These are phyloP conservation scores for Cebus imitator DNA, from an alignment of 2,113 vertebrate genomes.

Conservation along the genomic window DNA sequence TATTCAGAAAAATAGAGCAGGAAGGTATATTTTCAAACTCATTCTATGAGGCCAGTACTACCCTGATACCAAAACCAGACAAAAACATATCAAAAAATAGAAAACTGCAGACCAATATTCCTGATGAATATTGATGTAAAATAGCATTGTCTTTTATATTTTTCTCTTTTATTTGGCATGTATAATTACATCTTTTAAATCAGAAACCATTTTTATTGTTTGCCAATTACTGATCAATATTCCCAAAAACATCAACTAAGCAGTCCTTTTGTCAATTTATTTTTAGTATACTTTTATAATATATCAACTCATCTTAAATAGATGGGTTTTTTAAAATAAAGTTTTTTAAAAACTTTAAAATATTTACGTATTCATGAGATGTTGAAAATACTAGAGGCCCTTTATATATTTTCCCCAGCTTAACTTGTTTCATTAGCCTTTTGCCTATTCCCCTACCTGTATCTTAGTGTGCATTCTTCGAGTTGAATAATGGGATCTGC, in stretches of 20 bases:
- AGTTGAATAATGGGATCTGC: background rate
- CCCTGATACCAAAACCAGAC: too few species aligned
- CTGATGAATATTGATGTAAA: too few species aligned
- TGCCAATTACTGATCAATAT: background rate
- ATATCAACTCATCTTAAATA: background rate
- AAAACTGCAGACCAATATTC: too few species aligned
- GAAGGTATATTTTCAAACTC: too few species aligned
- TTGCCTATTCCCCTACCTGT: background rate
- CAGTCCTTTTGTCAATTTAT: background rate
- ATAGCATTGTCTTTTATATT: background rate
- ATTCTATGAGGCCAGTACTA: too few species aligned
- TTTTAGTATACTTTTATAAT: background rate
- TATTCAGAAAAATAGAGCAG: too few species aligned
- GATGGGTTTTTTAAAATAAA: background rate
- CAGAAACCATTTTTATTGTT: background rate
- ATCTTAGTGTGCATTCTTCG: background rate
- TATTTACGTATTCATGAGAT: background rate
- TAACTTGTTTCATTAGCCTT: background rate
- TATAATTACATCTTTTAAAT: background rate
- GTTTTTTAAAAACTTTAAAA: background rate
- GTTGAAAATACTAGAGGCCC: background rate
- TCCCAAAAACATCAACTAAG: background rate
- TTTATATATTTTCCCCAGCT: background rate
- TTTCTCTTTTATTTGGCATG: background rate
- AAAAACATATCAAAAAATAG: too few species aligned